A percentile compares a stretch with the other conserved stretches of the same genome.
These are phyloP conservation scores for Thymelicus lineola DNA, from an alignment of 2,888 invertebrate species.

Conservation along the genomic window DNA sequence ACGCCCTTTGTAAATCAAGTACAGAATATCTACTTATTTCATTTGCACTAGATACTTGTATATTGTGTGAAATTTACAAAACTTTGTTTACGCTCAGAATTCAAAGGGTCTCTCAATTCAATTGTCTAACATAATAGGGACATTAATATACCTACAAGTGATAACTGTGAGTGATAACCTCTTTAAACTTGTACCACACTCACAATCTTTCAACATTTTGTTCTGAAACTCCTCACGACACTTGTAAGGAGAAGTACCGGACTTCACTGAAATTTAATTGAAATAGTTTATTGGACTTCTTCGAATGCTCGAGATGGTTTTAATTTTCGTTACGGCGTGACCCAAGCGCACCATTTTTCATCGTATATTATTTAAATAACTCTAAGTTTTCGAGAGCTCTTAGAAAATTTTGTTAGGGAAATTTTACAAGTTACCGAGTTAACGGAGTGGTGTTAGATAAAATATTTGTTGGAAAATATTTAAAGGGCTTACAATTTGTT, in stretches of 20 bases:
- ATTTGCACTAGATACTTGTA: no score
- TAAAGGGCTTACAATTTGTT: background rate
- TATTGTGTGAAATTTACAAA: no score
- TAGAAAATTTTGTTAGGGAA: background rate
- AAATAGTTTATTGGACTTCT: constrained; percentile 49
- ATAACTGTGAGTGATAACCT: no score
- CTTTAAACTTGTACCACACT: constrained; percentile 8
- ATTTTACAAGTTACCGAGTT: background rate
- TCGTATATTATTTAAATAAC: constrained; percentile 8
- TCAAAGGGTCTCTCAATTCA: no score
- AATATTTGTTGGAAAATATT: background rate
- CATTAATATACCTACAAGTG: no score
- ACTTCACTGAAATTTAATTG: constrained; percentile 52
- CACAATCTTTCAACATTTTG: constrained; percentile 22
- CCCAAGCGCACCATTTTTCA: constrained; percentile 1
- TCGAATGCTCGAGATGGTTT: constrained; percentile 42
- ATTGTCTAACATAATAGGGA: no score
- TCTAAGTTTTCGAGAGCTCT: background rate
- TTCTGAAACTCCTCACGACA: constrained; percentile 48
- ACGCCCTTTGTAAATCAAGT: no score
- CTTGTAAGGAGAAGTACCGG: constrained; percentile 45
- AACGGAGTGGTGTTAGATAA: background rate
- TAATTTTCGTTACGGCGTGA: background rate
- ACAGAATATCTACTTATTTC: no score
- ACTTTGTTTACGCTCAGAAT: no score